Evolutionary conservation across 2,888 invertebrate species (phyloP), one percentile per base, ranked within the genome.

Genomic region (Aromia moschata): DNA sequence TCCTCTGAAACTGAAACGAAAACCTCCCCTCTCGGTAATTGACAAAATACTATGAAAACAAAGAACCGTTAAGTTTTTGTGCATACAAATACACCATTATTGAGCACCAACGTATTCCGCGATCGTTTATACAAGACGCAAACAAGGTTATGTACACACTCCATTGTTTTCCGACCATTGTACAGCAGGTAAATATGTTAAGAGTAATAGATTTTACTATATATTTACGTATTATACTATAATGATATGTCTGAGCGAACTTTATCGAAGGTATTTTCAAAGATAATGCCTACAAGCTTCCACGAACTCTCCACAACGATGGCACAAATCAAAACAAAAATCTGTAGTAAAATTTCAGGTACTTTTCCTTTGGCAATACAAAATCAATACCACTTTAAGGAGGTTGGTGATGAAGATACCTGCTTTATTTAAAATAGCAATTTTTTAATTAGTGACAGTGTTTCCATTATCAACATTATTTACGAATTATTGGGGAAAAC

Each of bases 211-310:
- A 25, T 33, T 58, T 64, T 60, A 49, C 63, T 62, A 58, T 46
- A 40, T 64, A 60, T 55, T 66, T 67, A 64, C 59, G 69, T 64
- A 65, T 70, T 74, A 73, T 68, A 70, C 74, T 77, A 77, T 67
- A 72, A 75, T 80, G 80, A 80, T 80, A 80, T 80, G 79, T 80
- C 79, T 80, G 78, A 80, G 80, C 80, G 79, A 80, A 79, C 78
- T 67, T 72, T 70, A 55, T 36, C 55, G 44, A 57, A 61, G 53
- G 41, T 65, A 54, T 51, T 55, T 56, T 46, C 40, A 60, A 60
- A 59, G 57, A 59, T 47, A 57, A 62, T 57, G 59, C 60, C 62
- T 60, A 62, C 36, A 33, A 40, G 40, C 45, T 44, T 25, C 33
- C 17, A 14, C 43, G 15, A 18, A 43, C 52, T 61, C 54, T 58